These are phyloP conservation scores for Tipula vernalis DNA, from an alignment of 2,888 invertebrate genomes.

Conservation along the genomic window DNA sequence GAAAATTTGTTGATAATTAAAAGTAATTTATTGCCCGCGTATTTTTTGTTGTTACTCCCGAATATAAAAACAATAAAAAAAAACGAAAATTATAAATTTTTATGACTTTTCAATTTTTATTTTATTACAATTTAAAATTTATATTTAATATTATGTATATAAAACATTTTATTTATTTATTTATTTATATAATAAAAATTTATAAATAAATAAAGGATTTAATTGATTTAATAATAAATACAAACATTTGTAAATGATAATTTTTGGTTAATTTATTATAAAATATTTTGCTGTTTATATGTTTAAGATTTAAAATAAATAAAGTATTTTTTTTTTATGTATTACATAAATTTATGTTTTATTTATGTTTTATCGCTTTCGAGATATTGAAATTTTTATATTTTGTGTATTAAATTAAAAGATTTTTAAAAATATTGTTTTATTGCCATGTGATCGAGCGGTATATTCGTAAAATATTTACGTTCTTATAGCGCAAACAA, in stretches of 20 bases:
- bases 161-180: background rate
- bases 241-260: background rate
- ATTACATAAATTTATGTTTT: background rate
- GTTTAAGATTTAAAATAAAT: slow-evolving; percentile 4
- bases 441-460: background rate
- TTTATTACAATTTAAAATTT: background rate
- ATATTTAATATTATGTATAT: background rate
- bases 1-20: slow-evolving; percentile 4
- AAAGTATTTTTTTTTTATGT: background rate
- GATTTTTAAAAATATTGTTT: background rate
- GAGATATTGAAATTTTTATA: background rate
- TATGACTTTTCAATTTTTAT: slow-evolving; percentile 4
- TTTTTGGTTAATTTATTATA: slow-evolving; percentile 4
- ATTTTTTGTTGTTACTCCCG: background rate
- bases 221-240: slow-evolving; percentile 4
- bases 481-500: too few relatives aligned
- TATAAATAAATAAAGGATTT: slow-evolving; percentile 4
- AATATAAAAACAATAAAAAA: background rate
- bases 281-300: slow-evolving; percentile 1
- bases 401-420: background rate
- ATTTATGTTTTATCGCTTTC: background rate
- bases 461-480: background rate
- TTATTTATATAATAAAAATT: background rate
- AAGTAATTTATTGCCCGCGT: background rate
- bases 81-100: background rate